Evolutionary conservation across 2,888 invertebrate species (phyloP), one percentile per base, ranked within the genome.

Genomic region (Polia nebulosa): DNA sequence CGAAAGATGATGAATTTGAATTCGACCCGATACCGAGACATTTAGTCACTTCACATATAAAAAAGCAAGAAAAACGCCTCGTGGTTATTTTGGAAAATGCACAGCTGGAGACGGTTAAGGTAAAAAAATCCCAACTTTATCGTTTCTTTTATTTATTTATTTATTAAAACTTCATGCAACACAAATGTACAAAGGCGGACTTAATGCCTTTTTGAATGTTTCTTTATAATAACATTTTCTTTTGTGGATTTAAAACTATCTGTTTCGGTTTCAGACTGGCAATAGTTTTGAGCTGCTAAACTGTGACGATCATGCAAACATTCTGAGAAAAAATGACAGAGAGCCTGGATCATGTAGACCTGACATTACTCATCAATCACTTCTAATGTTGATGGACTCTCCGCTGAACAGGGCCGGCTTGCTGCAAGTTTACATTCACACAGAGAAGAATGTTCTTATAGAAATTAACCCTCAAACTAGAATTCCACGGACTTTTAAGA

Each of bases 391-490:
- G 56, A 97, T 99, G 96, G 99, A 99, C 91, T 99, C 99, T 73
- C 99, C 99, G 0, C 94, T 99, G 49, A 99, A 99, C 91, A 96
- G 99, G 85, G 99, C 99, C 52, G 99, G 99, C 0, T 95, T 99
- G 22, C 94, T 99, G n/a, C 99, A 99, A 96, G 99, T 99, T 3
- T 99, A 99, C 87, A 96, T 99, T 64, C 98, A 98, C 86, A 99
- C 99, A 7, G 98, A 97, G 87, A 98, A 98, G 87, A 99, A 99
- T 96, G 98, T 99, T 45, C 96, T 99, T 0, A 99, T 99, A 85
- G 99, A 99, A 97, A 97, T 99, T 36, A 99, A 99, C 92, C 99
- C 99, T 45, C 99, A 99, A 92, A 99, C 99, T 0, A 97, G 99
- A 88, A 99, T 99, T 93, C 99, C 99, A 0, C 96, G 99, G 78